These are phyloP conservation scores for Tadarida brasiliensis DNA, from an alignment of 2,797 vertebrate species.

Conservation along the genomic window DNA sequence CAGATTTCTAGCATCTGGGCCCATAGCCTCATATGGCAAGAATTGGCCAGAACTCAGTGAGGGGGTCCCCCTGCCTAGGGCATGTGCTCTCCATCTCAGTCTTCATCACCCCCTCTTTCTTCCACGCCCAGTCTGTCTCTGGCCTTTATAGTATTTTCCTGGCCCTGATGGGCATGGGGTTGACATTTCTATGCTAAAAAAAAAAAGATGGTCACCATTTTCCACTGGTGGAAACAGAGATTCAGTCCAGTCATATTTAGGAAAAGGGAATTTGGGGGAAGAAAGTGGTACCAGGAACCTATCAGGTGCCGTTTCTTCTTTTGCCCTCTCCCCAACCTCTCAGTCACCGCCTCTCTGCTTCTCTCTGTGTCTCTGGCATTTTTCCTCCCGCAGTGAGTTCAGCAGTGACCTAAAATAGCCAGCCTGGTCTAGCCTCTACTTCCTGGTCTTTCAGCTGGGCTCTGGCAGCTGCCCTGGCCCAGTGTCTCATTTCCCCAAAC, in stretches of 20 bases:
- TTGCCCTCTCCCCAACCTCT: background rate
- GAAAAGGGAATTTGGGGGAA: background rate
- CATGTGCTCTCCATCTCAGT: too few relatives aligned
- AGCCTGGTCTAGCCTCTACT: background rate
- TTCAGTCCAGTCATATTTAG: background rate
- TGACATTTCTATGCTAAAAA: background rate
- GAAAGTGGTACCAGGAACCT: too few relatives aligned
- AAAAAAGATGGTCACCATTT: background rate
- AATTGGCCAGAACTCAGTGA: background rate
- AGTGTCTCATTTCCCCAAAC: background rate
- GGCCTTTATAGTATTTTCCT: background rate
- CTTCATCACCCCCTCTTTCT: background rate
- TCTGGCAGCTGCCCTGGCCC: background rate
- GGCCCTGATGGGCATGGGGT: too few relatives aligned
- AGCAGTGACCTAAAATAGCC: background rate
- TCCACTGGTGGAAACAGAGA: background rate
- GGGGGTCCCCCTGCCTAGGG: background rate
- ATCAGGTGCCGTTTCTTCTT: background rate
- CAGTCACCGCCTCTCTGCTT: background rate
- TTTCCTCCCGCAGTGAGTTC: background rate
- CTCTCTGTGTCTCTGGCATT: background rate
- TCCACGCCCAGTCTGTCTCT: background rate
- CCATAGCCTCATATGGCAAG: background rate
- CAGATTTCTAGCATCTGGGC: background rate
- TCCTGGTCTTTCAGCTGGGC: background rate